Conservation (phyloP, 1,140 invertebrate species). For the Lethocerus indicus region DNA sequence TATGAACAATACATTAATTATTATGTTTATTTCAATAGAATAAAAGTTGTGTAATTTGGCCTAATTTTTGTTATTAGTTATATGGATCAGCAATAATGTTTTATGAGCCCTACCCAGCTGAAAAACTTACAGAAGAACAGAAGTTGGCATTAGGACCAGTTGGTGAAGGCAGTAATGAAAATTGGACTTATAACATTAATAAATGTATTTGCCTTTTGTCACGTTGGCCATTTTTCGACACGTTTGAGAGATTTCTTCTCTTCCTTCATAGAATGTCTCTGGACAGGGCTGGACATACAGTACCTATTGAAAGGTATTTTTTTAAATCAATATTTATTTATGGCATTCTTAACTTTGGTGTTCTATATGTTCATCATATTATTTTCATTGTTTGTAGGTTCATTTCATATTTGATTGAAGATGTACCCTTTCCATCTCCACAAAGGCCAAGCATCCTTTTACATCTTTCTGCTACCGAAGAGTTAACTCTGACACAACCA, state of each 20-base stretch:
- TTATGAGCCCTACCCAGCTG: slow-evolving; percentile 67
- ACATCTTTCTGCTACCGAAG: slow-evolving; percentile 44
- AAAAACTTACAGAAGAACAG: slow-evolving; percentile 49
- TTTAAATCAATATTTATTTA: slow-evolving; percentile 9
- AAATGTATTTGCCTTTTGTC: slow-evolving; percentile 93
- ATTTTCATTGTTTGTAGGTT: slow-evolving; percentile 33
- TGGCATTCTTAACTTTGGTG: neutral
- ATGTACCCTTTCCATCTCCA: slow-evolving; percentile 92
- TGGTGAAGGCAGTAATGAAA: slow-evolving; percentile 14
- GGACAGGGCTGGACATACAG: slow-evolving; percentile 51
- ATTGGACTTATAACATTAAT: slow-evolving; percentile 48
- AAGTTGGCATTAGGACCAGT: slow-evolving; percentile 38
- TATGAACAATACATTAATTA: neutral
- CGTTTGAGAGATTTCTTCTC: slow-evolving; percentile 73
- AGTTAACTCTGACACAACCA: slow-evolving; percentile 79
- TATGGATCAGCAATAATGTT: slow-evolving; percentile 96
- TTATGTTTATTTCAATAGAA: neutral
- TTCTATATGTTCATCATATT: slow-evolving; percentile 2
- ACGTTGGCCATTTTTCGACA: slow-evolving; percentile 95
- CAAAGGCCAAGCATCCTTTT: slow-evolving; percentile 63
- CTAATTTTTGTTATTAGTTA: slow-evolving; percentile 28
- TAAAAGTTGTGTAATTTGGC: neutral
- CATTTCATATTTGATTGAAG: slow-evolving; percentile 86
- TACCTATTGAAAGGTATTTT: slow-evolving; percentile 73
- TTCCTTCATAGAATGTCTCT: slow-evolving; percentile 66